Evolutionary conservation across 2,888 invertebrate species (phyloP), one percentile per base, ranked within the genome.

Genomic region (Drosophila affinis): DNA sequence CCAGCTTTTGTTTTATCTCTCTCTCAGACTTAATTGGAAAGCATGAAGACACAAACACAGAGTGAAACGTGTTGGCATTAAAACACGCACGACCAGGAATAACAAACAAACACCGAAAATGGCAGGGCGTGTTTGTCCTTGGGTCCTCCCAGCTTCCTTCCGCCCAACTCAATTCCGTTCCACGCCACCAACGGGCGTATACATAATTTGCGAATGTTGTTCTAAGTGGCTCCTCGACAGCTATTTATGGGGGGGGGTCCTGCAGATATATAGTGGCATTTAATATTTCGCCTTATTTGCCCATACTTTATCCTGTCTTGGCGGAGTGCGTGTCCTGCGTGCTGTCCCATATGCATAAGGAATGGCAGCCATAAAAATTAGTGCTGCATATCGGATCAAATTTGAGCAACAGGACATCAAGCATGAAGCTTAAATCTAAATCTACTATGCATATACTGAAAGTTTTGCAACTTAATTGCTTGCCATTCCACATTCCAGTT

Each of bases 11-110:
- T 83, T 73, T 84, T 80, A 83, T 80, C 81, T 77, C 60, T 77
- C 60, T 34, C 67, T 49, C 60, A 5, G 67, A 75, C 87, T 83
- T 83, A 83, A 83, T 83, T 83, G 88, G 88, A 86, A 88, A 80
- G 72, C 88, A 82, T 73, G 72, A 75, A 74, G 72, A 75, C 81
- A 55, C 53, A 57, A 60, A 55, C 49, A 45, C 65, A 56, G 52
- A 54, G 56, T 52, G 53, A 72, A 79, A 83, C 81, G 81, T 83
- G 88, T 73, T 75, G 70, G 61, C 54, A 72, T 72, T 75, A 80
- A 70, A 80, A 67, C 83, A 82, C 80, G 78, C 69, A 68, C 67
- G 72, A 56, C 27, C 71, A 51, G 67, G 56, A 56, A 67, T 53
- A 65, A 74, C 58, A 68, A 75, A 60, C 53, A 39, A 34, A 57